Percentiles rank a stretch among this genome's conserved stretches.
phyloP scores from a whole-genome alignment of 1,140 invertebrate species.

The Choristoneura fumiferana region DNA sequence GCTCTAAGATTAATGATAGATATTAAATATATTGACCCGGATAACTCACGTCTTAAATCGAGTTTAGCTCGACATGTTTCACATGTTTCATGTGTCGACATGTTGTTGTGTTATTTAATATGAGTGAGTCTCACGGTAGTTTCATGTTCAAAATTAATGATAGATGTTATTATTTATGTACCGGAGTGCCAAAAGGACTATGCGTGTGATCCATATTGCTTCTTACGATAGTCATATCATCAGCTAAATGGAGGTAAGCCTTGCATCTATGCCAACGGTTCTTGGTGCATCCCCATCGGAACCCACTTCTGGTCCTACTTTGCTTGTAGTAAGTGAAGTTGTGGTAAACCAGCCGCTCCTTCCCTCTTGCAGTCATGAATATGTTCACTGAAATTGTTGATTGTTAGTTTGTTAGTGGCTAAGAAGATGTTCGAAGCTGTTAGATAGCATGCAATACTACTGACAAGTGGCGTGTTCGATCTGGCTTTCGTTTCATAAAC shows the following conservation, averaged over 20 bases:
- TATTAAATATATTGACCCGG: too few relatives aligned
- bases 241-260: slow-evolving; percentile 62
- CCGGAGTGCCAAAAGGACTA: slow-evolving; percentile 44
- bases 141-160: too few relatives aligned
- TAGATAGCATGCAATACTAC: too few relatives aligned
- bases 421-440: not conserved
- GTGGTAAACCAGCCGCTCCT: slow-evolving; percentile 59
- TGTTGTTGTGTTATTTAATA: too few relatives aligned
- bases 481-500: too few relatives aligned
- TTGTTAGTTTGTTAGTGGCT: slow-evolving; percentile 7
- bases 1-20: too few relatives aligned
- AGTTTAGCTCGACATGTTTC: too few relatives aligned
- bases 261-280: slow-evolving; percentile 71
- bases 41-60: too few relatives aligned
- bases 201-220: slow-evolving; percentile 70
- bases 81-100: too few relatives aligned
- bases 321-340: slow-evolving; percentile 72
- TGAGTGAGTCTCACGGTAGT: too few relatives aligned
- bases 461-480: too few relatives aligned
- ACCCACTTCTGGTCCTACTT: slow-evolving; percentile 55
- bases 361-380: slow-evolving; percentile 70
- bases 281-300: slow-evolving; percentile 71
- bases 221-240: slow-evolving; percentile 64
- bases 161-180: slow-evolving; percentile 34
- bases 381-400: slow-evolving; percentile 66